Evolutionary conservation across 2,113 vertebrate species (phyloP).

Genomic region (Climacteris rufus): DNA sequence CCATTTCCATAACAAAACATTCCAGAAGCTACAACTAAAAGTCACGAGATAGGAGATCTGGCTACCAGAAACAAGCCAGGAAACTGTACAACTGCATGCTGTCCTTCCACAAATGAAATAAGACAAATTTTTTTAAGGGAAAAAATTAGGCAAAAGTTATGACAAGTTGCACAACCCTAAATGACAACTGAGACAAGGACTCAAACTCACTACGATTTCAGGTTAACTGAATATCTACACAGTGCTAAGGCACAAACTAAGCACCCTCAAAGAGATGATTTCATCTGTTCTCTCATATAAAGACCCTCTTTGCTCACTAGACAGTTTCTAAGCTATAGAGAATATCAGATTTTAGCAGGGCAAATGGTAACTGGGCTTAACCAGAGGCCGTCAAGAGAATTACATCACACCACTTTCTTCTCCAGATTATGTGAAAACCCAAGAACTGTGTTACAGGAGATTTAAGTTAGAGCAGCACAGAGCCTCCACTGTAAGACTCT

Average conservation of each 20-base stretch:
- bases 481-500: constrained; percentile 53
- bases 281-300: neutral
- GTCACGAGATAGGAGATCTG: neutral
- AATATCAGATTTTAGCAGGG: neutral
- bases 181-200: neutral
- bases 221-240: neutral
- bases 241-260: neutral
- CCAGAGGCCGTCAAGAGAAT: constrained; percentile 1
- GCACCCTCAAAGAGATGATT: neutral
- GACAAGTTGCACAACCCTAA: neutral
- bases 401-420: constrained; percentile 17
- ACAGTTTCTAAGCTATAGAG: neutral
- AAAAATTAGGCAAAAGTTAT: neutral
- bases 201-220: neutral
- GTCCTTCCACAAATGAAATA: neutral
- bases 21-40: neutral
- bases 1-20: neutral
- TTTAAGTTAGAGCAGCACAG: constrained; percentile 33
- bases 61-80: neutral
- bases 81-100: neutral
- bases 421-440: constrained; percentile 31
- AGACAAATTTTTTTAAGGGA: neutral
- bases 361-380: neutral
- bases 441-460: constrained; percentile 12
- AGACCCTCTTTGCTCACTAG: neutral